phyloP scores from a whole-genome alignment of 2,797 vertebrate genomes.

The Alcedo quadribrachys region DNA sequence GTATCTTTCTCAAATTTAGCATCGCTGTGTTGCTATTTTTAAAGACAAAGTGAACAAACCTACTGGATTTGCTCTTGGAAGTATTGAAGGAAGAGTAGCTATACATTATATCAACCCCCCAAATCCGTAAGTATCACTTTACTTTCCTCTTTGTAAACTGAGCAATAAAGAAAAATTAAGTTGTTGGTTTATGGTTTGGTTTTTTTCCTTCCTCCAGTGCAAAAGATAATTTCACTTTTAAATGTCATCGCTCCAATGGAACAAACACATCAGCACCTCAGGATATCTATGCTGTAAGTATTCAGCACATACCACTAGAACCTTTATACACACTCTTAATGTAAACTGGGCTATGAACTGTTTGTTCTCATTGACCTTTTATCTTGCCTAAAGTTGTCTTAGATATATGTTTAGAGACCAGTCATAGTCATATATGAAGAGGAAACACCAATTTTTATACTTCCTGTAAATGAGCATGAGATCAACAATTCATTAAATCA shows the following conservation, averaged over 20 bases:
- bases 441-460: neutral
- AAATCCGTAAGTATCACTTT: conserved; percentile 89
- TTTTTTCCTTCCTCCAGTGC: conserved; percentile 77
- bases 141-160: too few species aligned
- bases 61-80: conserved; percentile 97
- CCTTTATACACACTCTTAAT: neutral
- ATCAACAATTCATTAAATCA: neutral
- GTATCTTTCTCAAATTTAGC: conserved; percentile 76
- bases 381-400: neutral
- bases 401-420: neutral
- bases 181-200: neutral
- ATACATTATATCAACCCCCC: conserved; percentile 99
- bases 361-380: neutral
- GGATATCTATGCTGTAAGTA: conserved; percentile 97
- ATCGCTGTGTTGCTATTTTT: conserved; percentile 98
- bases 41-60: conserved; percentile 99
- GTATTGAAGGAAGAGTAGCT: conserved; percentile 96
- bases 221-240: conserved; percentile 99
- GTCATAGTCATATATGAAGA: neutral
- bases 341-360: neutral
- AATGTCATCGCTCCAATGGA: conserved; percentile 98
- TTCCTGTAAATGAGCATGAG: neutral
- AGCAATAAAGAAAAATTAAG: too few species aligned
- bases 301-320: neutral
- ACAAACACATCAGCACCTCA: conserved; percentile 97